Evolutionary conservation across 2,797 vertebrate genomes (phyloP).

Genomic region (Enteromius thamalakanensis): DNA sequence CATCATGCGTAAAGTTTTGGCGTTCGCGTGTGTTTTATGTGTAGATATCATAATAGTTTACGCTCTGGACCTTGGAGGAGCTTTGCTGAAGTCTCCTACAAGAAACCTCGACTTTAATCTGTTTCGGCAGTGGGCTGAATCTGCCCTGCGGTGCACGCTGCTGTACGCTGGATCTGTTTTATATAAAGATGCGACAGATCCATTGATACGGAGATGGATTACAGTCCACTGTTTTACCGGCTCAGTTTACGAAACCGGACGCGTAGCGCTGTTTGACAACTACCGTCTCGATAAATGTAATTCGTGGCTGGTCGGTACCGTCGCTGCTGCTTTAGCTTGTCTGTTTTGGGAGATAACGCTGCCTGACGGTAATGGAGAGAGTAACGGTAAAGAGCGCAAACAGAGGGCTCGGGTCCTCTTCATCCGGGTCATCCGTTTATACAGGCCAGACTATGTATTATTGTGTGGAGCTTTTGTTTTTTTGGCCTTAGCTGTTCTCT

Average conservation of each 20-base stretch:
- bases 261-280: slow-evolving; percentile 41
- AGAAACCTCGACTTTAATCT: slow-evolving; percentile 18
- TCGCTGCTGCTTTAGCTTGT: slow-evolving; percentile 66
- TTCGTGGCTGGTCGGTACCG: slow-evolving; percentile 69
- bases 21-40: neutral
- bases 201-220: slow-evolving; percentile 58
- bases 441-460: slow-evolving; percentile 65
- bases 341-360: slow-evolving; percentile 74
- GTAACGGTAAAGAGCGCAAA: slow-evolving; percentile 47
- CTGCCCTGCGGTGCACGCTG: slow-evolving; percentile 62
- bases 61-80: slow-evolving; percentile 24
- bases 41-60: slow-evolving; percentile 65
- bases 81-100: slow-evolving; percentile 26
- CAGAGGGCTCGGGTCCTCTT: slow-evolving; percentile 69
- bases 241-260: slow-evolving; percentile 68
- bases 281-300: slow-evolving; percentile 36
- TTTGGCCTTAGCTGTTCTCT: slow-evolving; percentile 74
- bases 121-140: slow-evolving; percentile 63
- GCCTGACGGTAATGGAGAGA: slow-evolving; percentile 57
- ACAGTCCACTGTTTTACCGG: slow-evolving; percentile 63
- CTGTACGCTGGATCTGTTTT: accelerated
- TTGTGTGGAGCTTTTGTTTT: slow-evolving; percentile 72
- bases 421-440: slow-evolving; percentile 72
- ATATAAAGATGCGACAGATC: slow-evolving; percentile 12
- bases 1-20: neutral